These are phyloP conservation scores for Engraulis encrasicolus DNA, from an alignment of 2,113 vertebrate species.

Conservation along the genomic window DNA sequence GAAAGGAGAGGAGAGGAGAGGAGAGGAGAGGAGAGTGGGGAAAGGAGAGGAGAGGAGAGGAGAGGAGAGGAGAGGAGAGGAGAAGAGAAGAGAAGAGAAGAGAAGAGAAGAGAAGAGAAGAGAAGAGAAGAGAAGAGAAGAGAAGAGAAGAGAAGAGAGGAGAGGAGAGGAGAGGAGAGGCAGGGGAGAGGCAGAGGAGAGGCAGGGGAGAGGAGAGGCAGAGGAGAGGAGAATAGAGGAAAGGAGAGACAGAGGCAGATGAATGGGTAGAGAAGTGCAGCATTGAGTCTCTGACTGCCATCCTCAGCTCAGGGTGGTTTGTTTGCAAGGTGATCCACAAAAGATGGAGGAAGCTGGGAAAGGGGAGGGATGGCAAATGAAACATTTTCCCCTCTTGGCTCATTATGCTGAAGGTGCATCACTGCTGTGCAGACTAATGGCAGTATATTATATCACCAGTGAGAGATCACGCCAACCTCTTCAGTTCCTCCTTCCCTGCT, in stretches of 20 bases:
- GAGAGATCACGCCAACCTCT: not conserved
- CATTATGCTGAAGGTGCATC: not conserved
- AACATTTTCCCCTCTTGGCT: not conserved
- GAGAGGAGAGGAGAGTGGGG: too few relatives aligned
- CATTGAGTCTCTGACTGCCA: not conserved
- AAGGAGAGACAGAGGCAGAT: too few relatives aligned
- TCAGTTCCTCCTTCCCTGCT: not conserved
- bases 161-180: too few relatives aligned
- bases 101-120: too few relatives aligned
- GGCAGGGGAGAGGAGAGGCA: too few relatives aligned
- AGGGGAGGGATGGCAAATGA: not conserved
- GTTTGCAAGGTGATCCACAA: not conserved
- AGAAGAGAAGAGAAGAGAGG: too few relatives aligned
- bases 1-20: too few relatives aligned
- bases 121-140: too few relatives aligned
- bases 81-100: constrained; percentile 11
- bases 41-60: not conserved
- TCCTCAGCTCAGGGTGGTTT: not conserved
- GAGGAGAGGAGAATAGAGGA: too few relatives aligned
- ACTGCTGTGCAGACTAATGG: not conserved
- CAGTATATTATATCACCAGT: not conserved
- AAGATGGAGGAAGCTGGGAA: not conserved
- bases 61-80: constrained; percentile 26
- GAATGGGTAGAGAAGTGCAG: not conserved
- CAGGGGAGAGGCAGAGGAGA: too few relatives aligned